Percentiles rank a stretch among this genome's conserved stretches.
Evolutionary conservation across 2,888 invertebrate species (phyloP).

Genomic region (Caenorhabditis angaria): DNA sequence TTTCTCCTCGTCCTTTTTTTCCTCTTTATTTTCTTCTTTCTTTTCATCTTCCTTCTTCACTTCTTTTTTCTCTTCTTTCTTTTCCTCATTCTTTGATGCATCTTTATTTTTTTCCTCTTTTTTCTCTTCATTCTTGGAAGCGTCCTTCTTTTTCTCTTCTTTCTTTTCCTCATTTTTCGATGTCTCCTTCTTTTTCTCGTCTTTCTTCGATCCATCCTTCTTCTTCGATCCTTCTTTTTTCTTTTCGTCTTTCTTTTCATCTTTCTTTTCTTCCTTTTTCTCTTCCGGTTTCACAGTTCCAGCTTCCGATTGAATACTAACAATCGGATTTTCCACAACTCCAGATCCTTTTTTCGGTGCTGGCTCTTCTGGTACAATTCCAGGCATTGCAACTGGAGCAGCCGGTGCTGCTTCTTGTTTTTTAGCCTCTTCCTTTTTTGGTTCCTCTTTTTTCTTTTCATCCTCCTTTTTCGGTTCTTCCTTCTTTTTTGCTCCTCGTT

Average conservation of each 20-base stretch:
- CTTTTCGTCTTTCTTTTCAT: background rate
- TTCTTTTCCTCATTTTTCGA: constrained; percentile 3
- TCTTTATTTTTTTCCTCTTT: too few species aligned
- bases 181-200: too few species aligned
- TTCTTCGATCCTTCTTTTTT: background rate
- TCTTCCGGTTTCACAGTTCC: background rate
- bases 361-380: too few species aligned
- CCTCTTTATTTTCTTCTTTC: constrained; percentile 4
- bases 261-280: constrained; percentile 1
- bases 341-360: background rate
- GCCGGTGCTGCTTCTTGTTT: background rate
- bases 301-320: background rate
- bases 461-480: background rate
- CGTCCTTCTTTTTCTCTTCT: background rate
- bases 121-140: background rate
- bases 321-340: background rate
- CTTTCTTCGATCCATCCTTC: background rate
- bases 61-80: background rate
- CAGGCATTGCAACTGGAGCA: background rate
- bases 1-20: background rate
- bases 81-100: constrained; percentile 7
- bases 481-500: background rate
- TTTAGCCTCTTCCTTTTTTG: background rate
- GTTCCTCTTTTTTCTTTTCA: constrained; percentile 1
- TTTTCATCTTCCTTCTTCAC: constrained; percentile 3